phyloP scores from a whole-genome alignment of 2,113 vertebrate genomes.

The Apaloderma vittatum region DNA sequence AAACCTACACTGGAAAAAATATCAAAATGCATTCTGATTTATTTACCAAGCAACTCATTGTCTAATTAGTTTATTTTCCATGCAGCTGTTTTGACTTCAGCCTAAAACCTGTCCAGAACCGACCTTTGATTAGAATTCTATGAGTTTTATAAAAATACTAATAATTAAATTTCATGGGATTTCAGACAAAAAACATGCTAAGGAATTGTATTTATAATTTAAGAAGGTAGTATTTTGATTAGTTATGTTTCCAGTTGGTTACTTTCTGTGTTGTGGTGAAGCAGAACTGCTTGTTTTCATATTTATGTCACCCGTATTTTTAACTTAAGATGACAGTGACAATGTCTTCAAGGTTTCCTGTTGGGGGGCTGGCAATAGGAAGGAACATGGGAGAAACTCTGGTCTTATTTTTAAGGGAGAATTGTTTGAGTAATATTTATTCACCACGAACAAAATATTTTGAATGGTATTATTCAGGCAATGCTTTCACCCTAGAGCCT shows the following conservation, averaged over 20 bases:
- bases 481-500: neutral
- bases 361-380: neutral
- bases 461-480: neutral
- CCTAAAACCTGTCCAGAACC: constrained; percentile 9
- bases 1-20: neutral
- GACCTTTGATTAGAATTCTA: constrained; percentile 13
- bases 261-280: neutral
- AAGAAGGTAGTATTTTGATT: neutral
- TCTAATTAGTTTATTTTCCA: neutral
- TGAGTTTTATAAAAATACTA: neutral
- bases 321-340: neutral
- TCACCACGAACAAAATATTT: neutral
- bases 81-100: neutral
- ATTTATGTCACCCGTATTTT: neutral
- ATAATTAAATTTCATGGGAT: neutral
- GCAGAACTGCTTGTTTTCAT: neutral
- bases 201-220: neutral
- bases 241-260: neutral
- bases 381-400: neutral
- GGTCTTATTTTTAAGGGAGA: neutral
- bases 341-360: neutral
- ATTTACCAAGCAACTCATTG: neutral
- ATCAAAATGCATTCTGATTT: constrained; percentile 30
- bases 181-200: neutral
- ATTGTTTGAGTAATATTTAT: neutral